Base-by-base conservation (phyloP, 1,140 invertebrate species). In the Schlechtendalia chinensis region DNA sequence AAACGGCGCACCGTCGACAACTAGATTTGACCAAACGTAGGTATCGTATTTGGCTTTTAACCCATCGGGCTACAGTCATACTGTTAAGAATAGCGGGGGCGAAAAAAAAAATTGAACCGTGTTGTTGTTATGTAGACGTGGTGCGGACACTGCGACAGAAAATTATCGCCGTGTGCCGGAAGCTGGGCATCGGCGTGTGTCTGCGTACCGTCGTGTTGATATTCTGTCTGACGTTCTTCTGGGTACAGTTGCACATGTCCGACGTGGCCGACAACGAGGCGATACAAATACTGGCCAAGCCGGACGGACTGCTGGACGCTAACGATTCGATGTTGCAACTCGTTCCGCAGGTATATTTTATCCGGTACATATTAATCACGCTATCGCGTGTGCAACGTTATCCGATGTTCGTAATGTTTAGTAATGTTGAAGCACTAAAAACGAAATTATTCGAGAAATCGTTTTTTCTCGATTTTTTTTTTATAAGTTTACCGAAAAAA, bases 161-260 rank as follows among this genome's bases (percentile, higher is more conserved):
- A 45, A 47, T 58, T n/a, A 83, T 83, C 19, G 80, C 82, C 11
- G 82, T 83, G 12, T 79, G 83, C 17, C 81, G 83, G 69, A 81
- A 83, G 24, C 58, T 81, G 32, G 82, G 82, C 45, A 79, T 75
- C 50, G 71, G 81, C 47, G 58, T 81, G 71, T 82, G 87, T 83
- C 84, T 91, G 81, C 89, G 91, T 83, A 90, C 89, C 65, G 86
- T 90, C 53, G 85, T 90, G 61, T 86, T 91, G 80, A 84, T 91
- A 82, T 90, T 91, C 82, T 85, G 91, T 54, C 87, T 90, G 71
- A 89, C 91, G 82, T 92, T 92, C 84, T 86, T 91, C 29, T 91
- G 91, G 87, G 86, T 92, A 82, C 91, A 92, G 83, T 85, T 92
- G 59, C 89, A 91, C 84, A 90, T 92, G 82, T 88, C 91, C 83